Evolutionary conservation across 2,888 invertebrate species (phyloP).

Genomic region (Idaea biselata): DNA sequence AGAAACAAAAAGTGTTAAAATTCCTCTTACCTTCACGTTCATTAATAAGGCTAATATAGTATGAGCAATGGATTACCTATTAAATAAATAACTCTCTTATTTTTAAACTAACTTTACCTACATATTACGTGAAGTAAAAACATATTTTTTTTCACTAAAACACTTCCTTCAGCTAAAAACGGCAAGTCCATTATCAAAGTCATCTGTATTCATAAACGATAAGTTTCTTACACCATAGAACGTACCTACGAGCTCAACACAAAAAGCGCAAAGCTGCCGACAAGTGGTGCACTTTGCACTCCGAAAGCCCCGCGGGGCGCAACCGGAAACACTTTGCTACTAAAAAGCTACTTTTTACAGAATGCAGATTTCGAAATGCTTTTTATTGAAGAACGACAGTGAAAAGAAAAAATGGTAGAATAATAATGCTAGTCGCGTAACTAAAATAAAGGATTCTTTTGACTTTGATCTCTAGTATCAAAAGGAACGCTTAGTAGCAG

Average conservation of each 20-base stretch:
- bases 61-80: too few relatives aligned
- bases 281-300: conserved; percentile 1
- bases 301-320: neutral
- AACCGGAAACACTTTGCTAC: neutral
- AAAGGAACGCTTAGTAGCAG: too few relatives aligned
- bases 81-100: too few relatives aligned
- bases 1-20: too few relatives aligned
- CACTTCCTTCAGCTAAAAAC: neutral
- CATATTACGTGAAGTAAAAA: neutral
- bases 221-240: neutral
- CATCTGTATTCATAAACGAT: neutral
- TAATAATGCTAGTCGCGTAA: neutral
- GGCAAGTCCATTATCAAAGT: neutral
- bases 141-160: neutral
- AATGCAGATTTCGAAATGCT: neutral
- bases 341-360: neutral
- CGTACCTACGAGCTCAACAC: neutral
- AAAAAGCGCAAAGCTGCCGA: neutral
- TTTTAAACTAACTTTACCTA: too few relatives aligned
- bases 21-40: too few relatives aligned
- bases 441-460: too few relatives aligned
- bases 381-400: neutral
- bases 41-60: too few relatives aligned
- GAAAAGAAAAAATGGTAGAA: neutral
- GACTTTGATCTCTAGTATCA: too few relatives aligned